phyloP scores from a whole-genome alignment of 2,888 invertebrate genomes.

The Agrochola lychnidis region DNA sequence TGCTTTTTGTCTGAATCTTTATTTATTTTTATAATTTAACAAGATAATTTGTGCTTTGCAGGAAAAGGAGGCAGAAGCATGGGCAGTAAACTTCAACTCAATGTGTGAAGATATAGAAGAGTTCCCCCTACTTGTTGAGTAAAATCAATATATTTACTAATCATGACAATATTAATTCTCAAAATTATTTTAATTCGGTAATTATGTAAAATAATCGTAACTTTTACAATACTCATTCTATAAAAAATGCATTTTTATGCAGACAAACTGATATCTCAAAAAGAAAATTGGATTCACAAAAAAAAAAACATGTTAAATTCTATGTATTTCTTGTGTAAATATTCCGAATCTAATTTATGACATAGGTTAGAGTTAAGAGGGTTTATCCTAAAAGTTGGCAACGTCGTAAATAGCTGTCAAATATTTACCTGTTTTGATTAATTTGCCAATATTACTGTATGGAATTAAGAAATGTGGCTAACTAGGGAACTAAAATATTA shows the following conservation, averaged over 20 bases:
- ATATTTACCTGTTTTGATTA: too few relatives aligned
- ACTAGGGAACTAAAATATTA: too few relatives aligned
- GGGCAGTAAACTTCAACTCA: slow-evolving; percentile 90
- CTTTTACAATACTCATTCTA: slow-evolving; percentile 45
- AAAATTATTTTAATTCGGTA: slow-evolving; percentile 21
- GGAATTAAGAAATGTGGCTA: too few relatives aligned
- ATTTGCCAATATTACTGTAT: too few relatives aligned
- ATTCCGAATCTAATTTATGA: slow-evolving; percentile 50
- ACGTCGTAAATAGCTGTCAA: too few relatives aligned
- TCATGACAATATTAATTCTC: slow-evolving; percentile 52
- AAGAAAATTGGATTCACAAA: background rate
- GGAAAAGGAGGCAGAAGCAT: slow-evolving; percentile 88
- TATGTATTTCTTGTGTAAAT: slow-evolving; percentile 51
- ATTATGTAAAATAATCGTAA: slow-evolving; percentile 43
- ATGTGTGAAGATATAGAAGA: slow-evolving; percentile 91
- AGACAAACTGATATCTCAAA: background rate
- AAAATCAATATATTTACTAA: slow-evolving; percentile 42
- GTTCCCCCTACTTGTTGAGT: slow-evolving; percentile 85
- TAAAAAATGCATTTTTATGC: slow-evolving; percentile 20
- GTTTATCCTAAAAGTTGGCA: too few relatives aligned
- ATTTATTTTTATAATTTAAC: background rate
- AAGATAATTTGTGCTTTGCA: slow-evolving; percentile 73
- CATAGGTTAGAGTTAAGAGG: slow-evolving; percentile 8
- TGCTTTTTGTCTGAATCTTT: background rate
- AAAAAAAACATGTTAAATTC: background rate